A percentile compares a stretch with the other conserved stretches of the same genome.
Conservation (phyloP, 2,888 invertebrate genomes). For the Nycteola revayana region DNA sequence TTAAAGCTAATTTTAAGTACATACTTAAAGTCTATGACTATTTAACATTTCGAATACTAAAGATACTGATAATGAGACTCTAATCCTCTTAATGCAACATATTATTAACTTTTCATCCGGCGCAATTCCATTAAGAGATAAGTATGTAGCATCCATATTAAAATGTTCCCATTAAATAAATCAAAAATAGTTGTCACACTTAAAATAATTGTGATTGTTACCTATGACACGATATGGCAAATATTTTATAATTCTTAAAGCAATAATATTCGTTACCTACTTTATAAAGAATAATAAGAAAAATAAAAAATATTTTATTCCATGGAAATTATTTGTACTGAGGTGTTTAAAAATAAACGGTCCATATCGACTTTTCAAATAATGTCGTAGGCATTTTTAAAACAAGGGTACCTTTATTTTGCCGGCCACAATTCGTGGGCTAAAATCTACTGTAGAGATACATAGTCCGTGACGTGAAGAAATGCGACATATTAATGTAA, state of each 20-base stretch:
- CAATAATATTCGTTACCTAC: constrained; percentile 2
- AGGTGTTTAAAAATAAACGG: constrained; percentile 24
- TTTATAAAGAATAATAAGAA: constrained; percentile 3
- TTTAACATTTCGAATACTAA: constrained; percentile 41
- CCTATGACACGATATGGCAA: constrained; percentile 31
- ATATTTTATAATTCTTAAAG: constrained; percentile 14
- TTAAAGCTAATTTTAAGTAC: constrained; percentile 30
- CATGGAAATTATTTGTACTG: constrained; percentile 54
- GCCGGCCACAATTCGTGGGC: no score
- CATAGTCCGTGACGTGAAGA: no score
- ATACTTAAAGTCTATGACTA: constrained; percentile 56
- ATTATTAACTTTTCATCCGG: constrained; percentile 12
- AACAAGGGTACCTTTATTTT: no score
- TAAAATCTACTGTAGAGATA: no score
- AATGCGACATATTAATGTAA: no score
- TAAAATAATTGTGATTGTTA: constrained; percentile 14
- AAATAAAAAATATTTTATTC: constrained; percentile 3
- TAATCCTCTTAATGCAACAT: constrained; percentile 32
- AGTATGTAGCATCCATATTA: constrained; percentile 2
- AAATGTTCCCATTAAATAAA: not conserved
- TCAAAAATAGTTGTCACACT: constrained; percentile 12
- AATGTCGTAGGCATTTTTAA: no score
- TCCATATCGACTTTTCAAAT: no score
- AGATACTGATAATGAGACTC: constrained; percentile 59
- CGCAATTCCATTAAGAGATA: constrained; percentile 5